Evolutionary conservation across 2,113 vertebrate genomes (phyloP), one percentile per base, ranked within the genome.

Genomic region (Oryzias melastigma): DNA sequence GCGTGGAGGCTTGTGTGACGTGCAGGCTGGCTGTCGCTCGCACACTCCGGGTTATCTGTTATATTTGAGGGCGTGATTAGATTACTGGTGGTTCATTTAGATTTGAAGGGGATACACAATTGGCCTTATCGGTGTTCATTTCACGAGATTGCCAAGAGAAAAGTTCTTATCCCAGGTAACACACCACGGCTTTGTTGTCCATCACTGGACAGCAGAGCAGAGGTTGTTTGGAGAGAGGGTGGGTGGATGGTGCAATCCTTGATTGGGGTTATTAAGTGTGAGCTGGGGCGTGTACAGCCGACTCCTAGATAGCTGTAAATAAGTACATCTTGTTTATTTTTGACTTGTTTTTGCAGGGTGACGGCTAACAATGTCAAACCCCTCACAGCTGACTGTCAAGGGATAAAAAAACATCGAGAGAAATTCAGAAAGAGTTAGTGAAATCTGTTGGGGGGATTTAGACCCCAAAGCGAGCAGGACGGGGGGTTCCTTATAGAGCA

Each of bases 371-470:
- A 73, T 25, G 19, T 55, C 65, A 87, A 92, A 90, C 91, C 77
- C 61, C 62, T 84, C 62, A 77, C 24, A 76, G 72, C 87, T 92
- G 88, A 92, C 90, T 91, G 93, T 89, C 88, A 90, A 69, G 80
- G 62, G 85, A 76, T 65, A 56, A 58, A 53, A 65, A 27, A 27
- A 27, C 25, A 27, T 27, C 6, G 6, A 7, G 25, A 35, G 35
- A 35, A 6, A 29, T 29, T 10, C 3, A 12, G 10, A 35, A 12
- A 12, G 10, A 35, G 35, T 35, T 12, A 35, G 8, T 3, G 2
- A 35, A 12, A 35, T 18, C 35, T 53, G 40, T 27, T 61, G 78
- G 85, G 79, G 90, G 92, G 92, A 92, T 95, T 94, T 95, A 44
- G 14, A 44, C 44, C 5, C 17, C 44, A n/a, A 0, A 15, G 58